phyloP scores from a whole-genome alignment of 2,797 vertebrate species.

The Megaceryle alcyon region DNA sequence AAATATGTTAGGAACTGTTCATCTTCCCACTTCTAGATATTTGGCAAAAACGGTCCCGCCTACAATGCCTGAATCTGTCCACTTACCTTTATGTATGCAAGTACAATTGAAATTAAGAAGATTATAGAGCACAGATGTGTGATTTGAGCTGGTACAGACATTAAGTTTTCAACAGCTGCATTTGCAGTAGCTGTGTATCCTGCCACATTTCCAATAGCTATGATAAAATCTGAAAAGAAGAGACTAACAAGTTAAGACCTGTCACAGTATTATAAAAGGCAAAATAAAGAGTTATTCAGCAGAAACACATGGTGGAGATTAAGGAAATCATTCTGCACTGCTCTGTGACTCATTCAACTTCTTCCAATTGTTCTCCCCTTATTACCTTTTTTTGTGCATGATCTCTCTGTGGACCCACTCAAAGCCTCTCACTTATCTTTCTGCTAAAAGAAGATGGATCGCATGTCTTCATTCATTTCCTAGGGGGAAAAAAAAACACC shows the following conservation, averaged over 20 bases:
- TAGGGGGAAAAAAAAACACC: neutral
- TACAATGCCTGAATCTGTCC: neutral
- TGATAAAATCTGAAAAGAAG: neutral
- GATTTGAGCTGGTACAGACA: neutral
- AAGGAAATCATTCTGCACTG: neutral
- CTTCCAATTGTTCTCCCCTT: slow-evolving; percentile 30
- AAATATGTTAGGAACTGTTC: neutral
- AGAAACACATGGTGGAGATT: slow-evolving; percentile 20
- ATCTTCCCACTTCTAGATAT: neutral
- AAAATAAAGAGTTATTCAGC: slow-evolving; percentile 53
- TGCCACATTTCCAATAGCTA: neutral
- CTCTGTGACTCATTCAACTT: neutral
- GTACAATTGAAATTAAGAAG: neutral
- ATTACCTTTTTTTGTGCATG: neutral
- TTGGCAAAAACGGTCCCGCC: neutral
- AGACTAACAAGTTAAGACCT: neutral
- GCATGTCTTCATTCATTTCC: slow-evolving; percentile 31
- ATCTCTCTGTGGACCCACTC: slow-evolving; percentile 8
- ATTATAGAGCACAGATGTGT: neutral
- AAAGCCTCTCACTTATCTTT: slow-evolving; percentile 22
- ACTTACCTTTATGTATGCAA: neutral
- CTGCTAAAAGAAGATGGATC: slow-evolving; percentile 15
- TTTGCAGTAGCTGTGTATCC: neutral
- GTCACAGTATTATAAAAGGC: neutral
- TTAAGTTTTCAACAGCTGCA: neutral